A percentile compares a stretch with the other conserved stretches of the same genome.
phyloP scores from a whole-genome alignment of 1,140 invertebrate genomes.

The Hetaerina americana region DNA sequence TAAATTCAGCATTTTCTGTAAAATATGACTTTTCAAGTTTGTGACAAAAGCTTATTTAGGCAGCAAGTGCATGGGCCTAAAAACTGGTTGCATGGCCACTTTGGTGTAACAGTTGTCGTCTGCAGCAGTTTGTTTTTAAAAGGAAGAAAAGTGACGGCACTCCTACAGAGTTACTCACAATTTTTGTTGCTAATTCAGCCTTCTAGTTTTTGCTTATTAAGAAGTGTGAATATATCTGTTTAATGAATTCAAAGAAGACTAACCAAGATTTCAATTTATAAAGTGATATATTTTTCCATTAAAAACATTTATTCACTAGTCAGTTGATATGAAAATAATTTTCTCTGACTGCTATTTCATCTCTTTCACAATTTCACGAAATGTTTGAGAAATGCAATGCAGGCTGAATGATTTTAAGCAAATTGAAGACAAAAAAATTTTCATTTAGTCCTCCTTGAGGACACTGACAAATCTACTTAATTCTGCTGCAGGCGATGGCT shows the following conservation, averaged over 20 bases:
- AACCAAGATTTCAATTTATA: no score
- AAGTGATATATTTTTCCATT: no score
- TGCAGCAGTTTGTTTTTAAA: conserved; percentile 25
- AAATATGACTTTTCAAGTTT: no score
- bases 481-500: conserved; percentile 76
- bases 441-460: not conserved
- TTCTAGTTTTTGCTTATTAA: not conserved
- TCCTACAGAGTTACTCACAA: not conserved
- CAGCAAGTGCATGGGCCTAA: not conserved
- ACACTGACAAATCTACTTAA: conserved; percentile 39
- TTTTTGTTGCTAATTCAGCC: not conserved
- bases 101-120: conserved; percentile 27
- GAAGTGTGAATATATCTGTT: not conserved
- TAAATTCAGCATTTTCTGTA: no score
- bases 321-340: no score
- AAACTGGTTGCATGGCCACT: conserved; percentile 8
- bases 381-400: not conserved
- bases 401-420: not conserved
- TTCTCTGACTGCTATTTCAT: no score
- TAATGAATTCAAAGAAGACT: not conserved
- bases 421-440: not conserved
- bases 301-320: no score
- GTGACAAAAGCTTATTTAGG: not conserved
- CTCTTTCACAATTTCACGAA: no score
- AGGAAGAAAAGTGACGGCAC: not conserved